phyloP scores from a whole-genome alignment of 1,140 invertebrate species.

The Procambarus virginalis region DNA sequence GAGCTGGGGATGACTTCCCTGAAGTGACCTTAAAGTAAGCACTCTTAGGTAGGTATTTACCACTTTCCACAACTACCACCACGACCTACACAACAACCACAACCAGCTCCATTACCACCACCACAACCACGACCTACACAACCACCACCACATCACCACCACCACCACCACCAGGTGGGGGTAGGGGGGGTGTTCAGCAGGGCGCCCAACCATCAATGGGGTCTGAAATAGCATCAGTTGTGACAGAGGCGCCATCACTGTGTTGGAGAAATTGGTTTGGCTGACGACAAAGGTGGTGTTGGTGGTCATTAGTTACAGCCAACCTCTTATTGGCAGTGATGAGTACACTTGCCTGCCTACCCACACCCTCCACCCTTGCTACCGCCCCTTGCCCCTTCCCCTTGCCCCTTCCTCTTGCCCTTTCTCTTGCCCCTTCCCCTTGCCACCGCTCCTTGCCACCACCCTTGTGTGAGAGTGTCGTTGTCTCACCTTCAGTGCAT shows the following conservation, averaged over 20 bases:
- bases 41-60: background rate
- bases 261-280: constrained; percentile 32
- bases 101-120: background rate
- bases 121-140: background rate
- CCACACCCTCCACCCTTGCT: background rate
- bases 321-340: constrained; percentile 5
- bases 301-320: constrained; percentile 36
- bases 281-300: constrained; percentile 21
- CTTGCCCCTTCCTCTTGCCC: no score
- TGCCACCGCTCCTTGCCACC: no score
- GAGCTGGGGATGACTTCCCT: no score
- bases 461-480: no score
- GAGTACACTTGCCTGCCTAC: background rate
- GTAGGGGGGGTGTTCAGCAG: background rate
- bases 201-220: background rate
- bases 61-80: background rate
- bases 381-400: background rate
- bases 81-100: background rate
- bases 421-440: background rate
- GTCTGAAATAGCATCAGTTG: constrained; percentile 22
- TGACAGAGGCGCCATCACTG: constrained; percentile 25
- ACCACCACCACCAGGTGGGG: background rate
- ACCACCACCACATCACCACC: background rate
- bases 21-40: no score
- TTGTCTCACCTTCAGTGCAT: no score